Base-by-base conservation (phyloP, 1,140 invertebrate species). In the Neotoxoptera formosana region DNA sequence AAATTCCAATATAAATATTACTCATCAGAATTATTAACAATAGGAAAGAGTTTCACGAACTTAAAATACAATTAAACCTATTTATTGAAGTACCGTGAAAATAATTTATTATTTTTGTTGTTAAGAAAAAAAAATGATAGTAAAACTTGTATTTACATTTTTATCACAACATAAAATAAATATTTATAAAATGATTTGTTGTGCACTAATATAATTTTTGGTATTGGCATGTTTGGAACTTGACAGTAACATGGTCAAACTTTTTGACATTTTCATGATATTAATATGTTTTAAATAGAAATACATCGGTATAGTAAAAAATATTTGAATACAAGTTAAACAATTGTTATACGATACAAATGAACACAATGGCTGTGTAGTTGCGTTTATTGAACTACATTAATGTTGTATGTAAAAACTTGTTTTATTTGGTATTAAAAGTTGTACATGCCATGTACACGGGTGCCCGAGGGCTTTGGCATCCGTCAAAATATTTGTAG, bases 401-500 rank as follows among this genome's bases (percentile, higher is more conserved):
- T 17, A 0, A 34, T 34, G 4, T 41, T 41, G 14, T n/a, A 7
- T 34, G 14, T n/a, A 34, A 34, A 76, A n/a, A 76, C 1, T 0
- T 4, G 14, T 6, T n/a, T n/a, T 67, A n/a, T 17, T n/a, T n/a
- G 23, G 0, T 7, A 67, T 76, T 76, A 76, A 11, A n/a, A 30
- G 14, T 30, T n/a, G 30, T 67, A 67, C 4, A 3, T 3, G 9
- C 11, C 30, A 67, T 67, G 8, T 30, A 11, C 1, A 14, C 9
- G 1, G 2, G 3, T 17, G 7, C 4, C 7, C 23, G 4, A 6
- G 0, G 14, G 9, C 30, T 17, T 76, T 30, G 17, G 4, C 11
- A 67, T 9, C 30, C 3, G 2, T 30, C 25, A 7, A 67, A 67
- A 4, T 67, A 30, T 30, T 67, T 14, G 4, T 53, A 53, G 20